Evolutionary conservation across 2,888 invertebrate genomes (phyloP).

Genomic region (Drosophila nr. medialis): DNA sequence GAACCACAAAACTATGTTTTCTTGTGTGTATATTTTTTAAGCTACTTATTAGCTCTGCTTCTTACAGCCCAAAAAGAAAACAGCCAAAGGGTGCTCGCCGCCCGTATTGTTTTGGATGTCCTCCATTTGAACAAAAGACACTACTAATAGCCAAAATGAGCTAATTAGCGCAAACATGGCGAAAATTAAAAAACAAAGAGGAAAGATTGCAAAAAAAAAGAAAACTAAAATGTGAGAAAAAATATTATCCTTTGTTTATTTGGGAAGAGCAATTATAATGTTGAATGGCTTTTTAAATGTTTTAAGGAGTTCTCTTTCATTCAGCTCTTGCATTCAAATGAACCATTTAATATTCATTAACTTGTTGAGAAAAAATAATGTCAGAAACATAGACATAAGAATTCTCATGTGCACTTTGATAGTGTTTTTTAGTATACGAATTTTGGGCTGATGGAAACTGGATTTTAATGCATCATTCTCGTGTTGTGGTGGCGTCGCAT

Average conservation of each 20-base stretch:
- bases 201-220: slow-evolving; percentile 17
- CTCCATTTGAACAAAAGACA: slow-evolving; percentile 58
- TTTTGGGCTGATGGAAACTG: slow-evolving; percentile 16
- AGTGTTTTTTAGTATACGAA: slow-evolving; percentile 13
- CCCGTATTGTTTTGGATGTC: slow-evolving; percentile 55
- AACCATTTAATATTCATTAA: slow-evolving; percentile 49
- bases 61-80: slow-evolving; percentile 13
- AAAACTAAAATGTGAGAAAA: slow-evolving; percentile 1
- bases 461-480: slow-evolving; percentile 45
- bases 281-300: slow-evolving; percentile 30
- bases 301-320: slow-evolving; percentile 5
- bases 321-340: slow-evolving; percentile 36
- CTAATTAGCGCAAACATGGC: slow-evolving; percentile 67
- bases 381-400: slow-evolving; percentile 23
- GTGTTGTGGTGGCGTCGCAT: slow-evolving; percentile 11
- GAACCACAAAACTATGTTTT: slow-evolving; percentile 19
- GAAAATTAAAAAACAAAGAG: slow-evolving; percentile 7
- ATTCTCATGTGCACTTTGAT: slow-evolving; percentile 12
- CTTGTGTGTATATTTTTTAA: slow-evolving; percentile 29
- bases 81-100: slow-evolving; percentile 46
- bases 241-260: slow-evolving; percentile 31
- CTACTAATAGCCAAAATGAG: slow-evolving; percentile 58
- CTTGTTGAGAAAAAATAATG: slow-evolving; percentile 32
- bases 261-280: slow-evolving; percentile 44
- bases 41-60: slow-evolving; percentile 56